Evolutionary conservation across 2,888 invertebrate species (phyloP).

Genomic region (Coelogynopora nodosa): DNA sequence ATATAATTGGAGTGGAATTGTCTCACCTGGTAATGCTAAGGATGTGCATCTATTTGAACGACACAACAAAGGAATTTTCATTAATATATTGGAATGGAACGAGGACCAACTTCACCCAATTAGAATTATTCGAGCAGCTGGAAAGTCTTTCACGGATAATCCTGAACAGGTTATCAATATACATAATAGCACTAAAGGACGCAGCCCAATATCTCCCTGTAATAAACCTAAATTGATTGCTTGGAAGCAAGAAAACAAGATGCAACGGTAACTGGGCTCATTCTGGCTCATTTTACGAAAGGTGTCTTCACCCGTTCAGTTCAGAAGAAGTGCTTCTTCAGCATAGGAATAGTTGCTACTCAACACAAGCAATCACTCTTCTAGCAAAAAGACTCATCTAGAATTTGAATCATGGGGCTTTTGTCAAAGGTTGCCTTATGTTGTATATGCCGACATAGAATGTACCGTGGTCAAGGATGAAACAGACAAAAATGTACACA

Average conservation of each 20-base stretch:
- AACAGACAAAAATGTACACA: background rate
- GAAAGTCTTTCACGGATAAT: background rate
- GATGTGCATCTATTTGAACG: background rate
- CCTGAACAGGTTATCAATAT: background rate
- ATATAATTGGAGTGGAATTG: background rate
- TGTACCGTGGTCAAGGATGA: background rate
- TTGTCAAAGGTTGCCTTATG: background rate
- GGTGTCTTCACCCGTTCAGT: background rate
- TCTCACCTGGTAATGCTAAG: background rate
- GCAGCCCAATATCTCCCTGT: background rate
- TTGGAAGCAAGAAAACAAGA: background rate
- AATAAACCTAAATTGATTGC: background rate
- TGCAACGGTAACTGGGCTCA: background rate
- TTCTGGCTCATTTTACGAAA: slow-evolving; percentile 40
- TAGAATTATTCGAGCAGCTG: background rate
- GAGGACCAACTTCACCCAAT: background rate
- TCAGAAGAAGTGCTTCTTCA: background rate
- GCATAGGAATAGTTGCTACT: background rate
- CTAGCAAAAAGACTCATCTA: background rate
- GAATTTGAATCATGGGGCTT: background rate
- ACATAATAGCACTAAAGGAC: background rate
- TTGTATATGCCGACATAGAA: background rate
- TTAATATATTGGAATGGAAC: background rate
- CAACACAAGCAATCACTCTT: background rate
- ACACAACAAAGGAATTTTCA: background rate